phyloP scores from a whole-genome alignment of 2,888 invertebrate genomes.

The Cataglyphis cursor region DNA sequence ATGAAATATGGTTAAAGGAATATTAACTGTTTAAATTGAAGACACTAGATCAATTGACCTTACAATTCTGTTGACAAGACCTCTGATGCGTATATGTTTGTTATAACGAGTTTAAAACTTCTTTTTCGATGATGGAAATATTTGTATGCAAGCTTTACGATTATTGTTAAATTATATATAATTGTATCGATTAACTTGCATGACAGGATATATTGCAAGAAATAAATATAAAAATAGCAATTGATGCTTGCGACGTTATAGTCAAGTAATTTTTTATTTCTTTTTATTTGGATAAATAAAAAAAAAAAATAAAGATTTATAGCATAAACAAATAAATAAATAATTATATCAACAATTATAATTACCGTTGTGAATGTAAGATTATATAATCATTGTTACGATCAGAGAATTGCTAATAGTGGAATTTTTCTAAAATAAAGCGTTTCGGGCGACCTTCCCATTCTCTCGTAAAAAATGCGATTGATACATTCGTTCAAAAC shows the following conservation, averaged over 20 bases:
- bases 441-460: background rate
- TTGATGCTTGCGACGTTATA: background rate
- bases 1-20: background rate
- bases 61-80: background rate
- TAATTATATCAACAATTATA: background rate
- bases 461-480: background rate
- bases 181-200: background rate
- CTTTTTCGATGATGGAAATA: background rate
- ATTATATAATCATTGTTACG: background rate
- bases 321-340: background rate
- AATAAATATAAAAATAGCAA: background rate
- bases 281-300: background rate
- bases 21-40: background rate
- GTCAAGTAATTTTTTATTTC: background rate
- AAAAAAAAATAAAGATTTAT: background rate
- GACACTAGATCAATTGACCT: background rate
- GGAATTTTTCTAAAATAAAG: background rate
- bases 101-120: background rate
- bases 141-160: background rate
- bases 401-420: background rate
- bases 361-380: background rate
- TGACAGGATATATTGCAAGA: background rate
- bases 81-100: background rate
- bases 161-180: constrained; percentile 6
- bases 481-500: background rate